These are phyloP conservation scores for Ispidina picta DNA, from an alignment of 2,797 vertebrate genomes.

Conservation along the genomic window DNA sequence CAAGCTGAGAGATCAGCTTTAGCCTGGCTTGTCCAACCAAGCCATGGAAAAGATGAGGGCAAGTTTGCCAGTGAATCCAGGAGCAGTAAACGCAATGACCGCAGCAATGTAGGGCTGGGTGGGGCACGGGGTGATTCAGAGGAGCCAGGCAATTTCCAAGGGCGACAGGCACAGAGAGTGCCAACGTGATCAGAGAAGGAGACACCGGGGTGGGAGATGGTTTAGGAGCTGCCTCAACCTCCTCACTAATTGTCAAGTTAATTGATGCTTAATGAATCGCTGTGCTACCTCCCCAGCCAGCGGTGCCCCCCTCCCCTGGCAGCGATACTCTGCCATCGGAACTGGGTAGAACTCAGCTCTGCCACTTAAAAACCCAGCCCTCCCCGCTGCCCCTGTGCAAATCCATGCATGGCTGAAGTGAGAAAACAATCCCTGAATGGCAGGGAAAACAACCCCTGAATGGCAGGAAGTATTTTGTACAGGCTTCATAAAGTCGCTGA, in stretches of 20 bases:
- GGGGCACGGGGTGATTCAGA: too few relatives aligned
- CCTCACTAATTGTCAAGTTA: background rate
- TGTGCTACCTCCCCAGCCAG: background rate
- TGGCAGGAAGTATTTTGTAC: background rate
- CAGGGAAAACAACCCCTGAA: background rate
- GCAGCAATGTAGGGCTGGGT: background rate
- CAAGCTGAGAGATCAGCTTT: background rate
- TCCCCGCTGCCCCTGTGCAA: background rate
- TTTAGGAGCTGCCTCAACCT: background rate
- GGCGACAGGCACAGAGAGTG: too few relatives aligned
- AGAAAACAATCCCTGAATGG: background rate
- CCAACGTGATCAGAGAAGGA: too few relatives aligned
- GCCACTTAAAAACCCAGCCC: too few relatives aligned
- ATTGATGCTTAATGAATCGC: background rate
- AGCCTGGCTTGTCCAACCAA: background rate
- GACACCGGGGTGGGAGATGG: too few relatives aligned
- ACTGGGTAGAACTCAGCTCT: too few relatives aligned
- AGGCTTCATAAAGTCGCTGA: background rate
- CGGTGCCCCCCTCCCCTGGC: background rate
- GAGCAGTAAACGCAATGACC: background rate
- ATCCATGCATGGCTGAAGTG: rapidly evolving
- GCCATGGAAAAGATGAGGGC: conserved; percentile 46
- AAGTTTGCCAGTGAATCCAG: background rate
- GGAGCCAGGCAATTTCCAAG: too few relatives aligned
- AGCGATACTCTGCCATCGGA: too few relatives aligned